Conservation (phyloP, 2,888 invertebrate species). For the Melanophora roralis region DNA sequence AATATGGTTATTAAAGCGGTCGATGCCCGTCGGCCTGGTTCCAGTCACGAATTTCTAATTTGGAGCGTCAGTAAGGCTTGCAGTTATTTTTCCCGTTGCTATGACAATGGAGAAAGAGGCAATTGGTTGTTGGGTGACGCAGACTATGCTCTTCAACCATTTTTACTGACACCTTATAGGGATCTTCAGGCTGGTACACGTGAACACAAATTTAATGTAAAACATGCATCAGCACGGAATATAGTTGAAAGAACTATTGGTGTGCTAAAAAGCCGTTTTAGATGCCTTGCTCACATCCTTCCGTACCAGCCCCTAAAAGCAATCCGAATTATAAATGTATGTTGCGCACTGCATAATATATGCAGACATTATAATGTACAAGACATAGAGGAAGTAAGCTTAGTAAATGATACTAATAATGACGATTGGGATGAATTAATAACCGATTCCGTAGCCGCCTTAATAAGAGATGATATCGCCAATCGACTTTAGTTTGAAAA, state of each 20-base stretch:
- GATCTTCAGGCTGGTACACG: not conserved
- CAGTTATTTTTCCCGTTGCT: slow-evolving; percentile 8
- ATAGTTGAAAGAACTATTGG: slow-evolving; percentile 38
- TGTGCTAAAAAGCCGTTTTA: slow-evolving; percentile 34
- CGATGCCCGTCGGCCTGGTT: slow-evolving; percentile 12
- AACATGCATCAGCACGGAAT: slow-evolving; percentile 30
- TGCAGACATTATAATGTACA: slow-evolving; percentile 8
- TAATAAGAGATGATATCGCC: slow-evolving; percentile 8
- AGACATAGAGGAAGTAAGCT: slow-evolving; percentile 1
- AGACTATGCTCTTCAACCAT: slow-evolving; percentile 33
- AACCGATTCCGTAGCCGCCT: slow-evolving; percentile 4
- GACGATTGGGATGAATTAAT: slow-evolving; percentile 17
- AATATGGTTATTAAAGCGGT: slow-evolving; percentile 18
- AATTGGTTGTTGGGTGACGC: slow-evolving; percentile 21
- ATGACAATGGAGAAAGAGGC: slow-evolving; percentile 14
- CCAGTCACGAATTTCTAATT: slow-evolving; percentile 6
- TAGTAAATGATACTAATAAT: not conserved
- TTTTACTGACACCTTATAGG: slow-evolving; percentile 34
- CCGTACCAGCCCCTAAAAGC: slow-evolving; percentile 25
- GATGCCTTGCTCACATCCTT: slow-evolving; percentile 7
- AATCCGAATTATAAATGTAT: slow-evolving; percentile 25
- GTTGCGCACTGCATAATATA: too few relatives aligned
- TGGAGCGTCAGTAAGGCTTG: slow-evolving; percentile 13
- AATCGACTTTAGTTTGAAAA: slow-evolving; percentile 3
- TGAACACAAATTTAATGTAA: slow-evolving; percentile 31